Base-by-base conservation (phyloP, 2,797 vertebrate species). In the Neostethus bicornis region DNA sequence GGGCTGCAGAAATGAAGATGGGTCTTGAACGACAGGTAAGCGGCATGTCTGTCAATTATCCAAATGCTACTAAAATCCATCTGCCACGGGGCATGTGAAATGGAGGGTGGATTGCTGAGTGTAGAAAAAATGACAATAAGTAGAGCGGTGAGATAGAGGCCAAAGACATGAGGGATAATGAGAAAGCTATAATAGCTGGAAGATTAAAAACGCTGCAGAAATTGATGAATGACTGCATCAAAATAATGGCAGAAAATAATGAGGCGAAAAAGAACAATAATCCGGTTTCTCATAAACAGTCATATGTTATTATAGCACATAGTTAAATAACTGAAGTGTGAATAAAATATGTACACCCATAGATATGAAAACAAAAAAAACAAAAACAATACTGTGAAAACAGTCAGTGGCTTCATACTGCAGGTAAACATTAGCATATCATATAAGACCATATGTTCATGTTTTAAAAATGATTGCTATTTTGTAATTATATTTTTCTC, bases 91-190 rank as follows among this genome's bases (percentile, higher is more conserved):
- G 37, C 19, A 8, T 19, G 7, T 19, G 8, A 19, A 38, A 38
- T 10, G 37, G 14, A 9, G 37, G 13, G 14, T 35, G 35, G 32
- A 35, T 32, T 35, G 32, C 5, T 4, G 14, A 16, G 14, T 9
- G 37, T 19, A 16, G 17, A 11, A 19, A 38, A 38, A 38, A 9
- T 38, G 17, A 37, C 37, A 38, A 38, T 9, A 38, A 37, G 38
- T 38, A 10, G 16, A 38, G 37, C 14, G 7, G 32, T 16, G n/a
- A 32, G 32, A 16, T 32, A n/a, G 14, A 7, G 32, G n/a, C 14
- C 35, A 16, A 35, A 35, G 14, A 35, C 32, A 35, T 35, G 35
- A 35, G 32, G 32, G 32, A 35, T 35, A 35, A n/a, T 35, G 37
- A 17, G 37, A 19, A 38, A 38, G 37, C 37, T 38, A 38, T 38